A percentile compares a stretch with the other conserved stretches of the same genome.
These are phyloP conservation scores for Petrocephalus microphthalmus DNA, from an alignment of 2,113 vertebrate genomes.

Conservation along the genomic window DNA sequence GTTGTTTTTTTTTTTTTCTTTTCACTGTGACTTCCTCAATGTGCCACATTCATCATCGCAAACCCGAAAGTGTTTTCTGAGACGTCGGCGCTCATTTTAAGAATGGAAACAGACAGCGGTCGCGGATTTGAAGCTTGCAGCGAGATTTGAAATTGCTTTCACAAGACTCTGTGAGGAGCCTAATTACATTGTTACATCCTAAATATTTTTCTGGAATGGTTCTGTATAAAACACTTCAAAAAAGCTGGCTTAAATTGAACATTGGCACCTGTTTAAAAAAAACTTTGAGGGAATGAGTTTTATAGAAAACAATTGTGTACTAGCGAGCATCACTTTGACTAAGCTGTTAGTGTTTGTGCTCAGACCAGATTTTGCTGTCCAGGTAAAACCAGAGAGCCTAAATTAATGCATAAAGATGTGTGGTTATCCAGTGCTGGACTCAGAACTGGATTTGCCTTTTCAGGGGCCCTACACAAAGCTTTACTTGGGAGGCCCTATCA, in stretches of 20 bases:
- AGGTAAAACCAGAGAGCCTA: neutral
- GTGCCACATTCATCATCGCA: constrained; percentile 31
- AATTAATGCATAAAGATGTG: neutral
- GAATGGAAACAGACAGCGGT: constrained; percentile 44
- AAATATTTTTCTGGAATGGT: constrained; percentile 49
- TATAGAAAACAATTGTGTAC: neutral
- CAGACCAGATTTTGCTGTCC: neutral
- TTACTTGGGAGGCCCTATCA: neutral
- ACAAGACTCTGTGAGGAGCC: constrained; percentile 40
- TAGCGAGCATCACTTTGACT: neutral
- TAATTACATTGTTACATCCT: constrained; percentile 51
- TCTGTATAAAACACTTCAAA: constrained; percentile 48
- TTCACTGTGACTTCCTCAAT: constrained; percentile 11
- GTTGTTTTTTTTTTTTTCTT: neutral
- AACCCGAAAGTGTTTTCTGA: constrained; percentile 30
- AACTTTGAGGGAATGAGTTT: neutral
- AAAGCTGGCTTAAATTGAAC: constrained; percentile 29
- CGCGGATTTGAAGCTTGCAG: constrained; percentile 46
- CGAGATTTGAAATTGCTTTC: constrained; percentile 54
- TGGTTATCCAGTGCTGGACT: neutral
- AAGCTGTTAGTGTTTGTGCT: neutral
- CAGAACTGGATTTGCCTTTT: neutral
- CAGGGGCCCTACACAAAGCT: neutral
- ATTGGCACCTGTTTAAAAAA: neutral
- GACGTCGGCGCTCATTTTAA: constrained; percentile 45